Conservation (phyloP, 2,113 vertebrate genomes). For the Micronisus gabar region DNA sequence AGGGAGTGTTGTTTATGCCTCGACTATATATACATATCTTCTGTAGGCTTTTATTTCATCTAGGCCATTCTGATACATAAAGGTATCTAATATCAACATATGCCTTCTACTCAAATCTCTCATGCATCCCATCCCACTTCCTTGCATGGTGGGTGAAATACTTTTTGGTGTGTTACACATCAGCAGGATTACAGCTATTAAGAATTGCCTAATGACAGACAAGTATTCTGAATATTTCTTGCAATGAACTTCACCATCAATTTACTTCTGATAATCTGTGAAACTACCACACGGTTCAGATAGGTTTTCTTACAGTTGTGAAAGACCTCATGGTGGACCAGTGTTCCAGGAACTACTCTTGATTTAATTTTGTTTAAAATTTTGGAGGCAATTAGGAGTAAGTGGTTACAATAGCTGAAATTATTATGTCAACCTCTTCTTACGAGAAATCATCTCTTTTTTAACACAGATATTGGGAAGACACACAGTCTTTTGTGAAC, state of each 20-base stretch:
- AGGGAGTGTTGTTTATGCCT: not conserved
- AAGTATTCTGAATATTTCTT: not conserved
- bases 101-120: not conserved
- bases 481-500: not conserved
- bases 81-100: not conserved
- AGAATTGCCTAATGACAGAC: not conserved
- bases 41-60: not conserved
- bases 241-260: rapidly evolving
- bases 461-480: not conserved
- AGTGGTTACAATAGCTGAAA: not conserved
- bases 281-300: not conserved
- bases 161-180: not conserved
- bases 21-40: rapidly evolving
- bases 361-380: not conserved
- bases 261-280: not conserved
- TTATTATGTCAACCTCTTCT: not conserved
- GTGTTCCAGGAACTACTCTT: not conserved
- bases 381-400: not conserved
- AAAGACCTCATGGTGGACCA: not conserved
- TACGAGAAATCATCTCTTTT: not conserved
- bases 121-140: not conserved
- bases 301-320: not conserved
- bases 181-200: not conserved
- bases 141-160: not conserved
- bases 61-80: not conserved